Evolutionary conservation across 2,888 invertebrate species (phyloP).

Genomic region (Mythimna lalbum): DNA sequence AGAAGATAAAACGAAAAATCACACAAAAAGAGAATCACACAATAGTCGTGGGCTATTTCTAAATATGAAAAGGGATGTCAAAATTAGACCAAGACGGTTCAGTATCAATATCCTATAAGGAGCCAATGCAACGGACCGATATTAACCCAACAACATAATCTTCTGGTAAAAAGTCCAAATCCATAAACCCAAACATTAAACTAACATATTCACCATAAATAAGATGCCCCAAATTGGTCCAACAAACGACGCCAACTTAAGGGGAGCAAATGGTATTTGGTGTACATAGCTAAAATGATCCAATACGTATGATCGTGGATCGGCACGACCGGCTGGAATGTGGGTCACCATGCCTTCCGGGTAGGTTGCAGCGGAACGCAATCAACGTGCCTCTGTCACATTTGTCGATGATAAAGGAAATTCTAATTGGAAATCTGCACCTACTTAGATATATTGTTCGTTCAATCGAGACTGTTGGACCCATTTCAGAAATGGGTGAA

Average conservation of each 20-base stretch:
- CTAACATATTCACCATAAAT: conserved; percentile 23
- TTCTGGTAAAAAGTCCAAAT: conserved; percentile 8
- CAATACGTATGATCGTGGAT: conserved; percentile 67
- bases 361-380: conserved; percentile 75
- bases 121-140: neutral
- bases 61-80: neutral
- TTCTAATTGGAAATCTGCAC: conserved; percentile 59
- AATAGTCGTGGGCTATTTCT: no score
- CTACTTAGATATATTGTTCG: conserved; percentile 44
- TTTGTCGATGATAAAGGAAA: conserved; percentile 63
- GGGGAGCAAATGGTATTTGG: conserved; percentile 34
- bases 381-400: conserved; percentile 75
- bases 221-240: conserved; percentile 20
- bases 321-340: conserved; percentile 67
- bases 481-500: conserved; percentile 12
- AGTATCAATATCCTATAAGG: neutral
- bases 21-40: neutral
- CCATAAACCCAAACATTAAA: neutral
- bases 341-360: conserved; percentile 81
- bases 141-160: neutral
- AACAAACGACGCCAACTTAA: conserved; percentile 33
- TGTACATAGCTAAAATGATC: conserved; percentile 57
- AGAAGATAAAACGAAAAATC: neutral
- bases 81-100: neutral
- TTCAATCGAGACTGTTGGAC: neutral